Evolutionary conservation across 2,888 invertebrate genomes (phyloP).

Genomic region (Folsomia candida): DNA sequence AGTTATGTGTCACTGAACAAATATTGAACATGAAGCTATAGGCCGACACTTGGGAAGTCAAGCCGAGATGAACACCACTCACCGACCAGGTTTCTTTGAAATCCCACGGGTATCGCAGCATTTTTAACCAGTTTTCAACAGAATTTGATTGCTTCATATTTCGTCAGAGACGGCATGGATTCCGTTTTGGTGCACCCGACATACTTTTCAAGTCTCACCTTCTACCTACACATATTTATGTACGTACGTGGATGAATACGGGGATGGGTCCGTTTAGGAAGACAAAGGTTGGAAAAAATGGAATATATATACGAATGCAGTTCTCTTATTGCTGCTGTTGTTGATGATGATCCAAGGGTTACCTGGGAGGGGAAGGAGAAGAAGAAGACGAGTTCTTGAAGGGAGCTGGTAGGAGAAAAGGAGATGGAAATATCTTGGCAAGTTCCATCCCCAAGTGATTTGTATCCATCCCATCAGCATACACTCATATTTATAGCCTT

Average conservation of each 20-base stretch:
- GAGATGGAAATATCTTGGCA: constrained; percentile 1
- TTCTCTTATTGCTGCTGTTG: too few relatives aligned
- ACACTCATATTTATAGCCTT: constrained; percentile 18
- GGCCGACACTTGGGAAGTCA: background rate
- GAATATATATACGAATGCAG: too few relatives aligned
- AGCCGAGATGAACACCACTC: constrained; percentile 1
- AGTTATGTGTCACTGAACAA: constrained; percentile 10
- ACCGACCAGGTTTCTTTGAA: constrained; percentile 17
- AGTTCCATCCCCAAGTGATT: constrained; percentile 15
- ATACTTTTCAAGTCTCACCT: background rate
- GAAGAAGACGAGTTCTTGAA: background rate
- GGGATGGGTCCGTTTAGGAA: too few relatives aligned
- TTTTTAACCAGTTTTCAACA: constrained; percentile 22
- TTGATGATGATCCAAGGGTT: too few relatives aligned
- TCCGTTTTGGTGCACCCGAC: constrained; percentile 1
- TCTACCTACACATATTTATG: too few relatives aligned
- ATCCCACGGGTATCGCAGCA: constrained; percentile 17
- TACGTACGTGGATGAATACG: too few relatives aligned
- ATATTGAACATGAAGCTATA: constrained; percentile 9
- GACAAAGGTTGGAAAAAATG: too few relatives aligned
- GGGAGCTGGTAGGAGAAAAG: background rate
- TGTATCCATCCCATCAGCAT: background rate
- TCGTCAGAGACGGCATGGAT: constrained; percentile 14
- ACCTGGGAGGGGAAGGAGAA: background rate
- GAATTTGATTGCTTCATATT: constrained; percentile 20